Evolutionary conservation across 2,113 vertebrate genomes (phyloP), one percentile per base, ranked within the genome.

Genomic region (Vireo altiloquus): DNA sequence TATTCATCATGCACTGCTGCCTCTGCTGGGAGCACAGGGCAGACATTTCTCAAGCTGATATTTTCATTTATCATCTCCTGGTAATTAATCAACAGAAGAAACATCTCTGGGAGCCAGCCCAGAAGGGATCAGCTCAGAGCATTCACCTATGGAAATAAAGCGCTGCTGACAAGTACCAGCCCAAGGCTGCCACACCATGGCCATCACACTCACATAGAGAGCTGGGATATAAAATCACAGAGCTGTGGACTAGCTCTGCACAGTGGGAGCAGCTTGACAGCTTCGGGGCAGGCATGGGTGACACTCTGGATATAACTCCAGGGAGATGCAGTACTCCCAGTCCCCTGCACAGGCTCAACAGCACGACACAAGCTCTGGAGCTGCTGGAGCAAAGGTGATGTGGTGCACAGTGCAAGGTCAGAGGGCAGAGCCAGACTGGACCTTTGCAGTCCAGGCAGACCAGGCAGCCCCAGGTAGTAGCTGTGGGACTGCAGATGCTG

Each of bases 51-150:
- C 89, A 77, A 66, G 90, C 60, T 95, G 89, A 13, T 87, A 82
- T 87, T 89, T 95, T 87, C 89, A 92, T 94, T 95, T 91, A 84
- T 95, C 93, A 92, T 72, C 78, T 87, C 53, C 78, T 6, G 13
- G 37, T 82, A 46, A 94, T 92, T 87, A 91, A 89, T 92, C 87
- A 89, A 31, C 74, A 61, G 87, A 46, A 88, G 66, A 92, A 83
- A 76, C 7, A 4, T 52, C 0, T 0, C 65, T 5, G 0, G 68
- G 61, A 91, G 82, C 52, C 61, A 72, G 59, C 87, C 53, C 31
- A 25, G 54, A 74, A 39, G 23, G 57, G 74, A 87, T 82, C 78
- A 91, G 30, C 93, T 61, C 77, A 65, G 57, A 71, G 53, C 42
- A 12, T 59, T 56, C 87, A 64, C 57, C 76, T 82, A 25, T 9